Evolutionary conservation across 2,888 invertebrate genomes (phyloP).

Genomic region (Phlogophora meticulosa): DNA sequence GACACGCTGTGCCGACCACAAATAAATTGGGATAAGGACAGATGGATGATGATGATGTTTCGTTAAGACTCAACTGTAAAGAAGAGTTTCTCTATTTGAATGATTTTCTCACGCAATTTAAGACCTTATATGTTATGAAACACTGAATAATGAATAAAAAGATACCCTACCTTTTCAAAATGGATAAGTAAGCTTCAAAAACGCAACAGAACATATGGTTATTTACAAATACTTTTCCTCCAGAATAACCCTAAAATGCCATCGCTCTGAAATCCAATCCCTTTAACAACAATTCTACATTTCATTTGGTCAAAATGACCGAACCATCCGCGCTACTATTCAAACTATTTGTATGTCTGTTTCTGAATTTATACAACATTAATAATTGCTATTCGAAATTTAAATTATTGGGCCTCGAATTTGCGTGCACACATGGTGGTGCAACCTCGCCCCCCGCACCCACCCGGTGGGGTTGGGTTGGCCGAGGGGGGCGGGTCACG

Average conservation of each 20-base stretch:
- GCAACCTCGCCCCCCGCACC: slow-evolving; percentile 71
- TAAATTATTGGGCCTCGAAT: slow-evolving; percentile 89
- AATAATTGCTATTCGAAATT: slow-evolving; percentile 88
- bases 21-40: too few relatives aligned
- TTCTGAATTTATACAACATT: slow-evolving; percentile 84
- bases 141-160: too few relatives aligned
- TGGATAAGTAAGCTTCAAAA: too few relatives aligned
- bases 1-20: too few relatives aligned
- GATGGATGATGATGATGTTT: too few relatives aligned
- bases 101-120: too few relatives aligned
- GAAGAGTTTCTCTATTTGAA: too few relatives aligned
- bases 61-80: too few relatives aligned
- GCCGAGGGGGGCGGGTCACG: slow-evolving; percentile 79
- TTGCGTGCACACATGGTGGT: slow-evolving; percentile 89
- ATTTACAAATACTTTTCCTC: too few relatives aligned
- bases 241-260: slow-evolving; percentile 25
- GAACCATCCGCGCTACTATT: slow-evolving; percentile 23
- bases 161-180: too few relatives aligned
- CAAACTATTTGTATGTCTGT: slow-evolving; percentile 49
- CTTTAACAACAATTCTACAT: slow-evolving; percentile 21
- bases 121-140: too few relatives aligned
- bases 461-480: slow-evolving; percentile 63
- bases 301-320: slow-evolving; percentile 19
- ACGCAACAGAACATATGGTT: too few relatives aligned
- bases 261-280: background rate